Base-by-base conservation (phyloP, 1,140 invertebrate species). In the Brachionus manjavacas region DNA sequence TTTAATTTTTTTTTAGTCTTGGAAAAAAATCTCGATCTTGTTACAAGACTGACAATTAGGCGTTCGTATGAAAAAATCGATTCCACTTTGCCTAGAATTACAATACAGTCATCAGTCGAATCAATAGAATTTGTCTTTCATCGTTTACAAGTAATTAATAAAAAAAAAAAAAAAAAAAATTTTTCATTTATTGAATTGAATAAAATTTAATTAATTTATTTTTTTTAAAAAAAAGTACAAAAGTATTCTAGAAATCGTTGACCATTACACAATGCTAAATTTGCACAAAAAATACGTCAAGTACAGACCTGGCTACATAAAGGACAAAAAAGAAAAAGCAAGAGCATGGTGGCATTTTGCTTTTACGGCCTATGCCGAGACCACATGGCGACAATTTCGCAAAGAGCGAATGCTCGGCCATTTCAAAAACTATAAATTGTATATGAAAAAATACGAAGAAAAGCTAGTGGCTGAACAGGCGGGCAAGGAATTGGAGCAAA, bases 321-420 rank as follows among this genome's bases (percentile, higher is more conserved):
- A 87, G 60, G 88, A 89, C 39, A 90, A 91, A 86, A 52, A 31
- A n/a, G 6, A 25, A 46, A 46, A 46, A 49, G 87, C 87, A 3
- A 86, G 85, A 23, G 87, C 88, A 41, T 95, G 94, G 94, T 95
- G 94, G 94, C 91, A 90, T 46, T 95, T 95, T 87, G 93, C 93
- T 0, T 93, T 92, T 86, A 92, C 92, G 78, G 91, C 92, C n/a
- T 90, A 94, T 2, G 85, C 94, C 12, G 92, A 94, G 86, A 92
- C 94, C 86, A 89, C 92, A 46, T 91, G 95, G 3, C 89, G 92
- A 80, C 93, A 94, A 0, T 94, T 93, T 86, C 93, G 92, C 0
- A 95, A 94, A 94, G 87, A 91, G 4, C 91, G 92, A 46, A 92
- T 95, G 12, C 91, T 91, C 86, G 90, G 91, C 81, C 93, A 94